A percentile compares a stretch with the other conserved stretches of the same genome.
These are phyloP conservation scores for Pegoplata infirma DNA, from an alignment of 2,888 invertebrate species.

Conservation along the genomic window DNA sequence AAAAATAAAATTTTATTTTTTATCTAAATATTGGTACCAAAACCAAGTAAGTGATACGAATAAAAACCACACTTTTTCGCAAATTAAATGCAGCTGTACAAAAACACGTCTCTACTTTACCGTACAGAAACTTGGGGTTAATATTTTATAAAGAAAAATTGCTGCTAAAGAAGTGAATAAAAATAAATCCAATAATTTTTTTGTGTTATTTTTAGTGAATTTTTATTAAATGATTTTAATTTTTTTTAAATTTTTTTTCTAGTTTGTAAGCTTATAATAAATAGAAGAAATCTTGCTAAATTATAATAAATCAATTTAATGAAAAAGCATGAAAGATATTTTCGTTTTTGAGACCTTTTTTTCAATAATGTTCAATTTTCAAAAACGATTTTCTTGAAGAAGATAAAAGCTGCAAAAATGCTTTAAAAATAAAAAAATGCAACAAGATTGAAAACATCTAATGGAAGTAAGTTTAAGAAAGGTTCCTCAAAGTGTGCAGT, in stretches of 20 bases:
- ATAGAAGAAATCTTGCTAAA: constrained; percentile 46
- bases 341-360: background rate
- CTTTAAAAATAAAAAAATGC: background rate
- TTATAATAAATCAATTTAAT: constrained; percentile 21
- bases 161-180: no score
- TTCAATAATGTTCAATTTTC: background rate
- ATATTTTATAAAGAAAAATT: no score
- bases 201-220: constrained; percentile 7
- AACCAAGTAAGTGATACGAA: no score
- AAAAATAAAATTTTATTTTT: no score
- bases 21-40: no score
- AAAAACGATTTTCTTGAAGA: background rate
- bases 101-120: no score
- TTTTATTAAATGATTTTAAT: constrained; percentile 44
- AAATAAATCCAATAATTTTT: background rate
- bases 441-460: background rate
- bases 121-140: no score
- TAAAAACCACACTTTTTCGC: no score
- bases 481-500: background rate
- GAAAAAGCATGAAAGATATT: constrained; percentile 12
- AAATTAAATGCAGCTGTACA: no score
- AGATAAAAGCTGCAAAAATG: background rate
- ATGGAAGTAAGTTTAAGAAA: background rate
- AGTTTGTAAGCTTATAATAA: constrained; percentile 46
- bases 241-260: constrained; percentile 23